A percentile compares a stretch with the other conserved stretches of the same genome.
Conservation (phyloP, 2,888 invertebrate species). For the Plemyria rubiginata region DNA sequence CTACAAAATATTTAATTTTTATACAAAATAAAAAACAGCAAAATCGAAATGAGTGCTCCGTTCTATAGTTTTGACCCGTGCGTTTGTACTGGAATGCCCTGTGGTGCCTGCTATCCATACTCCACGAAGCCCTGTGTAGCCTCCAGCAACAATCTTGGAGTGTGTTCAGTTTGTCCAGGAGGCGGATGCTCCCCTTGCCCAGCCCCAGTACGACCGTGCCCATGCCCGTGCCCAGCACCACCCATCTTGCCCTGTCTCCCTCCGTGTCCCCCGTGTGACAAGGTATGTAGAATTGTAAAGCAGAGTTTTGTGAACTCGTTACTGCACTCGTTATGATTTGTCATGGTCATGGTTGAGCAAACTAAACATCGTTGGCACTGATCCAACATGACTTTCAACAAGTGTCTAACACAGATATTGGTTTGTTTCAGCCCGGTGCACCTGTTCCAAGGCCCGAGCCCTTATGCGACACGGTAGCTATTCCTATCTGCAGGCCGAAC, state of each 20-base stretch:
- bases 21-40: conserved; percentile 47
- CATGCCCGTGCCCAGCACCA: conserved; percentile 61
- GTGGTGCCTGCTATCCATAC: conserved; percentile 76
- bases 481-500: conserved; percentile 80
- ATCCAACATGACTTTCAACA: conserved; percentile 18
- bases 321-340: conserved; percentile 24
- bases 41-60: conserved; percentile 73
- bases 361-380: conserved; percentile 11
- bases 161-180: conserved; percentile 75
- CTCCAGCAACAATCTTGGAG: conserved; percentile 64
- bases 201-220: conserved; percentile 75
- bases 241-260: conserved; percentile 69
- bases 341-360: conserved; percentile 30
- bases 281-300: conserved; percentile 50
- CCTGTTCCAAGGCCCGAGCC: conserved; percentile 56
- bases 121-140: conserved; percentile 70
- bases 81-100: conserved; percentile 68
- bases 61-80: conserved; percentile 79
- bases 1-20: conserved; percentile 6
- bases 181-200: conserved; percentile 79
- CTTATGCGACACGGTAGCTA: conserved; percentile 70
- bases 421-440: conserved; percentile 53
- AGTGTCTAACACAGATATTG: conserved; percentile 14
- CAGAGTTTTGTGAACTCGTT: conserved; percentile 9
- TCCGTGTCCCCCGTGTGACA: conserved; percentile 75